Base-by-base conservation (phyloP, 2,113 vertebrate genomes). In the Crotalus tigris region DNA sequence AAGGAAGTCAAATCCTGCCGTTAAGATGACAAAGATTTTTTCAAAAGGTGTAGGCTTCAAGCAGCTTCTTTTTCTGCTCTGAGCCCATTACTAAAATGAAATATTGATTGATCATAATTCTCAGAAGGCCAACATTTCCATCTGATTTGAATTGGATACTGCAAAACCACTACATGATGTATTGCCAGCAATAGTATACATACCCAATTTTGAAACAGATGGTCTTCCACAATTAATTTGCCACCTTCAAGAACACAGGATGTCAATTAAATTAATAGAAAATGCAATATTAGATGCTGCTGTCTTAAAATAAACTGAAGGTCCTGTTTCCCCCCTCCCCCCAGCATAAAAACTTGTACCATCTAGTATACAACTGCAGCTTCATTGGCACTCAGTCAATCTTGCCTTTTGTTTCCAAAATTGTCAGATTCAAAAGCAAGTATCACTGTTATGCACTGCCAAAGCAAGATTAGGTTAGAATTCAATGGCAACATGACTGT, bases 221-320 rank as follows among this genome's bases (percentile, higher is more conserved):
- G 29, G 93, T 94, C 93, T 92, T 89, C 93, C 93, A 91, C 94
- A 95, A 94, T 94, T 96, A 90, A 96, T 95, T 91, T 96, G 90
- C 90, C 93, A 94, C 97, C 93, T 93, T 94, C 93, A 95, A 92
- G 95, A 95, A 95, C 17, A 44, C 89, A 94, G 92, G 94, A 91
- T 95, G 92, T 90, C 95, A 95, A 90, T 95, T 97, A 94, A 87
- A 96, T 96, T 95, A 95, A 94, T 93, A 94, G 54, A 5, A 92
- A 90, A 92, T 92, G 91, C 7, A 59, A 69, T 86, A 26, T 93
- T 69, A 39, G 87, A 90, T 58, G 94, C 89, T 91, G 90, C 93
- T 92, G 94, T 12, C 92, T 92, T 58, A 93, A 93, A 55, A 24
- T 11, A 13, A 90, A 95, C 91, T 90, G 58, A 6, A 51, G 39